phyloP scores from a whole-genome alignment of 2,888 invertebrate species.

The Heliconius cydno region DNA sequence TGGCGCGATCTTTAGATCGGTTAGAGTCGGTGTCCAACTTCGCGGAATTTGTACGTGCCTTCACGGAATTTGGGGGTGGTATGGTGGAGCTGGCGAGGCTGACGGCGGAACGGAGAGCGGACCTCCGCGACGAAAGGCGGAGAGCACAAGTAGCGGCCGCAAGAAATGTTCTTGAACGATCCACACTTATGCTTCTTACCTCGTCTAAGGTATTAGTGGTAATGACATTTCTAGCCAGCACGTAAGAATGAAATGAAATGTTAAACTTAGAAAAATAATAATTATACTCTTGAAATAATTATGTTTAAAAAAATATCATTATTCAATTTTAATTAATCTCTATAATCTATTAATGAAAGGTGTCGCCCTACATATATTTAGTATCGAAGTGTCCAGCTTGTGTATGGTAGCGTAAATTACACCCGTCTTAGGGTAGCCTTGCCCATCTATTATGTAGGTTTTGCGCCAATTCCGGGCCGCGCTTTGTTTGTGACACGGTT shows the following conservation, averaged over 20 bases:
- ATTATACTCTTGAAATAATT: not conserved
- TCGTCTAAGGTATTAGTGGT: constrained; percentile 91
- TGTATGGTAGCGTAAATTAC: constrained; percentile 65
- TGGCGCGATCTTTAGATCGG: constrained; percentile 91
- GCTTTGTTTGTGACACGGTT: constrained; percentile 61
- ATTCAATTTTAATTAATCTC: constrained; percentile 37
- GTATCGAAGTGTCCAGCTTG: constrained; percentile 59
- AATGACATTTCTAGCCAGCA: constrained; percentile 36
- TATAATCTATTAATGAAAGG: constrained; percentile 60
- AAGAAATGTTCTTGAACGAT: constrained; percentile 96
- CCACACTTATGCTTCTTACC: constrained; percentile 97
- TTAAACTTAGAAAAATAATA: not conserved
- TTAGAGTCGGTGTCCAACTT: constrained; percentile 95
- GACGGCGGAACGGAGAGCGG: constrained; percentile 92
- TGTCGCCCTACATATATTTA: constrained; percentile 66
- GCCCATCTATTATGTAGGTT: constrained; percentile 70
- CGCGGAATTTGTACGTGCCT: constrained; percentile 99
- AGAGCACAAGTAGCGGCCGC: constrained; percentile 98
- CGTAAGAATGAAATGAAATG: constrained; percentile 16
- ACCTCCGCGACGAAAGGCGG: constrained; percentile 95
- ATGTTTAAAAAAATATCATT: not conserved
- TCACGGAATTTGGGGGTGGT: constrained; percentile 98
- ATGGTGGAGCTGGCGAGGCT: constrained; percentile 99
- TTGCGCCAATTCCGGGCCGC: constrained; percentile 60
- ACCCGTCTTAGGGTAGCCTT: constrained; percentile 59